A percentile compares a stretch with the other conserved stretches of the same genome.
These are phyloP conservation scores for Drosophila infuscata DNA, from an alignment of 2,888 invertebrate species.

Conservation along the genomic window DNA sequence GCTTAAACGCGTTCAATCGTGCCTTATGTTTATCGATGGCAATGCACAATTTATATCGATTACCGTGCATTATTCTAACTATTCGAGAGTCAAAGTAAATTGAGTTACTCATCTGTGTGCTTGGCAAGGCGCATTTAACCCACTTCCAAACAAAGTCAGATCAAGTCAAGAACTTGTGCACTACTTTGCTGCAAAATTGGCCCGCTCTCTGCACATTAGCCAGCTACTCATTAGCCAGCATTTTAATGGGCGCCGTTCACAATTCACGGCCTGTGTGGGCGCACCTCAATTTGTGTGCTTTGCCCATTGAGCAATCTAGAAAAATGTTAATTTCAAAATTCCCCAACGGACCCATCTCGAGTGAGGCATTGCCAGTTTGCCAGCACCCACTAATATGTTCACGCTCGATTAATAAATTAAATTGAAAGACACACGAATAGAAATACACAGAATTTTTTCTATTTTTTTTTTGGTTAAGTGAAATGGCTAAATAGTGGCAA, in stretches of 20 bases:
- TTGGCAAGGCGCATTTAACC: background rate
- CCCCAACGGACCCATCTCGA: constrained; percentile 41
- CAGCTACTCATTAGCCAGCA: constrained; percentile 40
- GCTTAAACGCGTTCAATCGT: background rate
- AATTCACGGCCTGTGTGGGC: constrained; percentile 45
- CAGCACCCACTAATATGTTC: constrained; percentile 73
- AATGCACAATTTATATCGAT: background rate
- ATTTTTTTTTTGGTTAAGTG: constrained; percentile 28
- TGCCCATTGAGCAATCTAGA: constrained; percentile 63
- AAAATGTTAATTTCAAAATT: constrained; percentile 69
- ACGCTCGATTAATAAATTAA: constrained; percentile 83
- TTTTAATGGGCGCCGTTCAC: constrained; percentile 36
- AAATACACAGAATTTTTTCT: constrained; percentile 22
- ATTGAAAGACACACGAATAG: constrained; percentile 74
- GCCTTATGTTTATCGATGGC: background rate
- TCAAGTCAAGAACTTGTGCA: background rate
- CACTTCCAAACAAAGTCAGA: background rate
- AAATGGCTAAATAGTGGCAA: constrained; percentile 71
- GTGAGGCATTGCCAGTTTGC: constrained; percentile 17
- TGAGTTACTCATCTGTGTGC: background rate
- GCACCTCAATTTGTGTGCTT: constrained; percentile 63
- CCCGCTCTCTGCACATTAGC: constrained; percentile 21
- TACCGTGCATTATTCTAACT: background rate
- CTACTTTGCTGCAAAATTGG: constrained; percentile 16
- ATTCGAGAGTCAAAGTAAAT: background rate